Conservation (phyloP, 2,113 vertebrate species). For the Tragelaphus scriptus region DNA sequence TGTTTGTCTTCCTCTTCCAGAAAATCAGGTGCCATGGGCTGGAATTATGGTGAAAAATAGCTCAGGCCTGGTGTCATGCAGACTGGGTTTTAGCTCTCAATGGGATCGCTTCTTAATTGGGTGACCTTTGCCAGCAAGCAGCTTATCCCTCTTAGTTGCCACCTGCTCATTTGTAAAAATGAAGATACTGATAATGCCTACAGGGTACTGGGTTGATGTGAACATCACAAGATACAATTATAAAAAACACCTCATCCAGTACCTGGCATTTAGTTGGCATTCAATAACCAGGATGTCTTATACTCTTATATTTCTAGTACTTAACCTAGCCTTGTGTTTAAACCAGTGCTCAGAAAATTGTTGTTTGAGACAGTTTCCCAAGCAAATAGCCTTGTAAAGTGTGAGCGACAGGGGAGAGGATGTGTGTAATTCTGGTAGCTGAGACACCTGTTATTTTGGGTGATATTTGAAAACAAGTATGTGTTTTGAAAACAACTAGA, state of each 20-base stretch:
- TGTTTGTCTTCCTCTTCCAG: neutral
- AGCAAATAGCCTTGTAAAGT: neutral
- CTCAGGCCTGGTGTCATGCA: neutral
- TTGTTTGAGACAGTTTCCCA: neutral
- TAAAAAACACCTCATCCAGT: neutral
- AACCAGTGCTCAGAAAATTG: slow-evolving; percentile 1
- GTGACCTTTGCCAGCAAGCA: neutral
- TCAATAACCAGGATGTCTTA: neutral
- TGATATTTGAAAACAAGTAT: slow-evolving; percentile 40
- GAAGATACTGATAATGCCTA: neutral
- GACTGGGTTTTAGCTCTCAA: neutral
- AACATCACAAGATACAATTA: neutral
- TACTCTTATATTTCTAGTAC: neutral
- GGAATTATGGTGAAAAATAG: neutral
- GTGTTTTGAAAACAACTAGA: slow-evolving; percentile 46
- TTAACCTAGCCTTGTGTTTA: neutral
- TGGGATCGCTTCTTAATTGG: neutral
- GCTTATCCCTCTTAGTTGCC: neutral
- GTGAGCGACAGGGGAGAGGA: neutral
- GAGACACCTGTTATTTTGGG: slow-evolving; percentile 31
- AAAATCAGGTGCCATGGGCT: neutral
- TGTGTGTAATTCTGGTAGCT: neutral
- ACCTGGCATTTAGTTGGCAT: neutral
- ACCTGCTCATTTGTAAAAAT: neutral
- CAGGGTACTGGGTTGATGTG: neutral